phyloP scores from a whole-genome alignment of 1,140 invertebrate species.

The Varroa destructor region DNA sequence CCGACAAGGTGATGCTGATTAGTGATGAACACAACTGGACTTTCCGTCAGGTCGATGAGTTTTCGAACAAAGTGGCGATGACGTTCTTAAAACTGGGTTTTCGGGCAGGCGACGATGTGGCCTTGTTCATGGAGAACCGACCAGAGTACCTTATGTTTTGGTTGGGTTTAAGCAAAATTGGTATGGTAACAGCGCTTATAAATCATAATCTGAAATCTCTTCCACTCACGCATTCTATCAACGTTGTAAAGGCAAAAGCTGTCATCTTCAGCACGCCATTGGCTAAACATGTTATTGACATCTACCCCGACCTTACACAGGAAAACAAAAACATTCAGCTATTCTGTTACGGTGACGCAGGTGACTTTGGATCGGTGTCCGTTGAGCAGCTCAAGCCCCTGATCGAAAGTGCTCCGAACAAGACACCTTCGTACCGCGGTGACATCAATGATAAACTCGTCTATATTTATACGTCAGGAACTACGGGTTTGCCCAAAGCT shows the following conservation, averaged over 20 bases:
- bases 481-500: slow-evolving; percentile 43
- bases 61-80: slow-evolving; percentile 60
- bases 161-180: slow-evolving; percentile 55
- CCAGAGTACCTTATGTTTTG: slow-evolving; percentile 72
- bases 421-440: slow-evolving; percentile 8
- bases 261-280: slow-evolving; percentile 36
- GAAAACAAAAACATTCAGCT: neutral
- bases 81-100: slow-evolving; percentile 57
- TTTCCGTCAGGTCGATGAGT: slow-evolving; percentile 54
- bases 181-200: slow-evolving; percentile 39
- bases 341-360: neutral
- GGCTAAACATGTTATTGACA: slow-evolving; percentile 20
- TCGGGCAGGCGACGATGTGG: slow-evolving; percentile 60
- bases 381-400: neutral
- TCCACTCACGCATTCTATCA: slow-evolving; percentile 37
- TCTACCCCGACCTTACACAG: neutral
- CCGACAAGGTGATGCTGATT: slow-evolving; percentile 62
- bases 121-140: slow-evolving; percentile 66
- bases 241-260: slow-evolving; percentile 37
- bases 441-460: slow-evolving; percentile 47
- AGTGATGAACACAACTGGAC: slow-evolving; percentile 67
- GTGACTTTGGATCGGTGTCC: slow-evolving; percentile 2
- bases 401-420: slow-evolving; percentile 25
- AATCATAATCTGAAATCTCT: slow-evolving; percentile 38
- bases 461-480: slow-evolving; percentile 43